These are phyloP conservation scores for Leuciscus waleckii DNA, from an alignment of 2,797 vertebrate species.

Conservation along the genomic window DNA sequence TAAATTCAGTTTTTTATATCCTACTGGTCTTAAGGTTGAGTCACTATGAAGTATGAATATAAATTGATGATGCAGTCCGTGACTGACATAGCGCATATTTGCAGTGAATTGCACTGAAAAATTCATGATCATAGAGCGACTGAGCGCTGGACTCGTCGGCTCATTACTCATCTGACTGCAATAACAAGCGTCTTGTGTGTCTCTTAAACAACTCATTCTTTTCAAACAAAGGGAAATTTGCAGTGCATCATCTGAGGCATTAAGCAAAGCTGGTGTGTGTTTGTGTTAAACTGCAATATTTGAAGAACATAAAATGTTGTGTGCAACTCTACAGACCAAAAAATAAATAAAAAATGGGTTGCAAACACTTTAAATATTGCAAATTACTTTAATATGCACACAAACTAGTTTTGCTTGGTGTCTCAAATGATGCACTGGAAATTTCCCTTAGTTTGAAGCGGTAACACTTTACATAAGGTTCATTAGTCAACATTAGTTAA, in stretches of 20 bases:
- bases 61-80: background rate
- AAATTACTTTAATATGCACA: background rate
- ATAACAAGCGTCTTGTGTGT: slow-evolving; percentile 6
- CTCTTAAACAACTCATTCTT: slow-evolving; percentile 2
- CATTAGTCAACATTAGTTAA: no score
- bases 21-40: background rate
- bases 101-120: slow-evolving; percentile 34
- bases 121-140: slow-evolving; percentile 20
- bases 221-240: slow-evolving; percentile 10
- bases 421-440: background rate
- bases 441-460: background rate
- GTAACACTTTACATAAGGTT: no score
- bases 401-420: background rate
- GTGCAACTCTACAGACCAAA: no score
- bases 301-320: background rate
- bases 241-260: background rate
- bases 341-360: no score
- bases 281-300: background rate
- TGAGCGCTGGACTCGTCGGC: background rate
- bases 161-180: slow-evolving; percentile 37
- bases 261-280: background rate
- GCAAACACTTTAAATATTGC: background rate
- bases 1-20: background rate
- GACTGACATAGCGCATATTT: slow-evolving; percentile 24
- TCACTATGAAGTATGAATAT: slow-evolving; percentile 12